Evolutionary conservation across 2,888 invertebrate genomes (phyloP), one percentile per base, ranked within the genome.

Genomic region (Caenorhabditis zanzibari): DNA sequence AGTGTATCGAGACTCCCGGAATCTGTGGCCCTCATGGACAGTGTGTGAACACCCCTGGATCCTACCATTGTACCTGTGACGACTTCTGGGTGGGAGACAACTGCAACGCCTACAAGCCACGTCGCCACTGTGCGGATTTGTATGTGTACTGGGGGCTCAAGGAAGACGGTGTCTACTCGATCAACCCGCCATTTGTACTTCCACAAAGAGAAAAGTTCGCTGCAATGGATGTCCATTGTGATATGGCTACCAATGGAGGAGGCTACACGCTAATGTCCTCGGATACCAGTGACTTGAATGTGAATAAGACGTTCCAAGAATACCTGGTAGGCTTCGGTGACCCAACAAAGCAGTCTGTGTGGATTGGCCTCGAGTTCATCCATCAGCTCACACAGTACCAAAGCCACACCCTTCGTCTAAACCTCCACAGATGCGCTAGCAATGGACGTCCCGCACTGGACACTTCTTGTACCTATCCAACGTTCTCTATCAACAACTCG

Each of bases 21-120:
- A 74, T 94, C 94, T 83, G 83, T 35, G 83, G 83, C 9, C 89
- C 38, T 2, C 38, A 94, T 85, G 96, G 96, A 26, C 94, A 93
- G 54, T 97, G 97, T 92, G 93, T 94, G 85, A 96, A 96, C 93
- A 93, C 94, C 16, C 94, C 81, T 2, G 96, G 96, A 32, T 93
- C 94, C 26, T 96, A 95, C 93, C 94, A 94, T 91, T 95, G 94
- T 87, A 24, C 49, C 2, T 90, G 90, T 56, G 81, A 81, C 19
- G 26, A 68, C n/a, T 88, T 82, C 83, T 90, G 74, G 71, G 59
- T 63, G 24, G 88, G 88, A 22, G 24, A 56, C 56, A 77, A 85
- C 69, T 90, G 90, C 75, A 80, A 88, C 52, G n/a, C 28, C 10
- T 89, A 87, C 77, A 79, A 77, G 3, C 90, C 90, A 16, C 52